phyloP scores from a whole-genome alignment of 2,113 vertebrate genomes.

The Dasypus novemcinctus region DNA sequence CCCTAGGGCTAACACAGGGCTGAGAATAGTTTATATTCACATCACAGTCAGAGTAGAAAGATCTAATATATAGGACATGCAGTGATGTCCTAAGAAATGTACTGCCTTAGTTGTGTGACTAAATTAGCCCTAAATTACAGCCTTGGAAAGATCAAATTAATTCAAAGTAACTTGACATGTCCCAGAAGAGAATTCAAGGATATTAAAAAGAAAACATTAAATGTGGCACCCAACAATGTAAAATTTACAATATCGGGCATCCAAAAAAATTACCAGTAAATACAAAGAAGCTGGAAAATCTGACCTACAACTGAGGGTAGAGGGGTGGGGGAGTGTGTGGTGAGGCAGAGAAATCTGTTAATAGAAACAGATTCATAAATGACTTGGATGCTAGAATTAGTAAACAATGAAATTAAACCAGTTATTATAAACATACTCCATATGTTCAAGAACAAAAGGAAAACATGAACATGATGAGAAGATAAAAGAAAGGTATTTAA shows the following conservation, averaged over 20 bases:
- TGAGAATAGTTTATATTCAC: not conserved
- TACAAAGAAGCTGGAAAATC: not conserved
- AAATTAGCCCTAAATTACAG: not conserved
- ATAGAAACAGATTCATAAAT: not conserved
- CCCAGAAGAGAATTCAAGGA: not conserved
- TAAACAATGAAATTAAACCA: too few species aligned
- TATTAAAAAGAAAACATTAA: not conserved
- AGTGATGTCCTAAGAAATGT: not conserved
- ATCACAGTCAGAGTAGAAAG: not conserved
- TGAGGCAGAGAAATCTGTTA: not conserved
- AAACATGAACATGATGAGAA: not conserved
- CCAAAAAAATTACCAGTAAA: not conserved
- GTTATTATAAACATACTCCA: not conserved
- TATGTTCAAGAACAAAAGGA: not conserved
- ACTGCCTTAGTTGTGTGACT: not conserved
- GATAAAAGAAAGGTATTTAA: not conserved
- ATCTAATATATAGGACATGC: not conserved
- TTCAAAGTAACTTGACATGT: not conserved
- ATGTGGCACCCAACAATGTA: not conserved
- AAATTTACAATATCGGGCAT: too few species aligned
- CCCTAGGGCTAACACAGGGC: too few species aligned
- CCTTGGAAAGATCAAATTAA: not conserved
- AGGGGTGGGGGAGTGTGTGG: too few species aligned
- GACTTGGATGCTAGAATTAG: too few species aligned
- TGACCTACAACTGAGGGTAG: not conserved